Evolutionary conservation across 2,797 vertebrate genomes (phyloP), one percentile per base, ranked within the genome.

Genomic region (Lemur catta): DNA sequence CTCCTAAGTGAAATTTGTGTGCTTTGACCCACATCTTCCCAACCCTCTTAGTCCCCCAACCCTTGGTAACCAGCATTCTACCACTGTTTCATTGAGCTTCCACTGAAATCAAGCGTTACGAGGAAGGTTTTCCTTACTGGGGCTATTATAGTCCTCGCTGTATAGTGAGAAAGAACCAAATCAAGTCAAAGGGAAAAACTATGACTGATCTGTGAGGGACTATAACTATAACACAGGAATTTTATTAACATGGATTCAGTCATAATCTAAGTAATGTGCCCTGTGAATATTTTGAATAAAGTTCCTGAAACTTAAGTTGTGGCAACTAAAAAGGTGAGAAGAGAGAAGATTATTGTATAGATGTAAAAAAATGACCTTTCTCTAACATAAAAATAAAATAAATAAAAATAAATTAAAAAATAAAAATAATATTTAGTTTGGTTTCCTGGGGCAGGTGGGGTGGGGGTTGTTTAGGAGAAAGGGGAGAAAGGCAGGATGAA

Each of bases 21-120:
- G 33, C 20, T 35, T 35, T 52, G 33, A 35, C 11, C 20, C n/a
- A 4, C 7, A 26, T 78, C 33, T 8, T 35, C 24, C 50, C n/a
- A 55, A 35, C 18, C n/a, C n/a, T 55, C 22, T 55, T 55, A 24
- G 35, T 8, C 13, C 22, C 1, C 4, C 13, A 79, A 22, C n/a
- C n/a, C n/a, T 33, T 52, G 48, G 74, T 50, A 30, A 43, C 9
- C 30, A 78, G 12, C 22, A 26, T 55, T 35, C n/a, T 38, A 97
- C 96, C 63, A 4, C 78, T 82, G 24, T 79, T 86, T 91, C 67
- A 26, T 69, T 90, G 61, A 48, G 20, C 91, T 97, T 97, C 57
- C 95, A 17, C 95, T 93, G 92, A 52, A 48, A 33, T 84, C 63
- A 91, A 46, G 48, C n/a, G 59, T 67, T 96, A n/a, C 86, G 95